Percentiles rank a stretch among this genome's conserved stretches.
phyloP scores from a whole-genome alignment of 2,797 vertebrate species.

The Platyrinchus mystaceus region DNA sequence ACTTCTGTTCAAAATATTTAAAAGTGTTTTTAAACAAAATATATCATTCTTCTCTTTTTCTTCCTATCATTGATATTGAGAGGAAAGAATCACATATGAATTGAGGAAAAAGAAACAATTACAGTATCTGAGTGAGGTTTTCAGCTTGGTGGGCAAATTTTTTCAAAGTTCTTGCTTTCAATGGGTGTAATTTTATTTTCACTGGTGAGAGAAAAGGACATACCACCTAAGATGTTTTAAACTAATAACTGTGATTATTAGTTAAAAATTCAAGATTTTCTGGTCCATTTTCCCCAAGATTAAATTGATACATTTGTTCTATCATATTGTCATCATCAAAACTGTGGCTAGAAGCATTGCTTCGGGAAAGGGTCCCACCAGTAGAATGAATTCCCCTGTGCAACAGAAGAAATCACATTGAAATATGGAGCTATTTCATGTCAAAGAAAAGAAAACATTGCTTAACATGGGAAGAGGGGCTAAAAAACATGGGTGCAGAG shows the following conservation, averaged over 20 bases:
- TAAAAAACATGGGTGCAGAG: constrained; percentile 16
- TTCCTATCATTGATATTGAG: background rate
- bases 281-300: constrained; percentile 1
- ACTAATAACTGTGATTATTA: background rate
- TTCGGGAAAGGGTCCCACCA: constrained; percentile 26
- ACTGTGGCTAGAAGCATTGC: constrained; percentile 25
- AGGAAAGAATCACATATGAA: background rate
- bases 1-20: background rate
- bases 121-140: background rate
- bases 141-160: background rate
- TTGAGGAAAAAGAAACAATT: background rate
- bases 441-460: constrained; percentile 66
- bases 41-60: background rate
- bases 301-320: constrained; percentile 32
- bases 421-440: constrained; percentile 65
- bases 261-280: background rate
- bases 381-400: constrained; percentile 36
- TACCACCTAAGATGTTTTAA: background rate
- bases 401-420: constrained; percentile 44
- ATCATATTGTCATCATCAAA: constrained; percentile 42
- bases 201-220: background rate
- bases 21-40: background rate
- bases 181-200: background rate
- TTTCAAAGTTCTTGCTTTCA: background rate
- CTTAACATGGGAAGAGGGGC: constrained; percentile 41